These are phyloP conservation scores for Atta cephalotes DNA, from an alignment of 1,140 invertebrate genomes.

Conservation along the genomic window DNA sequence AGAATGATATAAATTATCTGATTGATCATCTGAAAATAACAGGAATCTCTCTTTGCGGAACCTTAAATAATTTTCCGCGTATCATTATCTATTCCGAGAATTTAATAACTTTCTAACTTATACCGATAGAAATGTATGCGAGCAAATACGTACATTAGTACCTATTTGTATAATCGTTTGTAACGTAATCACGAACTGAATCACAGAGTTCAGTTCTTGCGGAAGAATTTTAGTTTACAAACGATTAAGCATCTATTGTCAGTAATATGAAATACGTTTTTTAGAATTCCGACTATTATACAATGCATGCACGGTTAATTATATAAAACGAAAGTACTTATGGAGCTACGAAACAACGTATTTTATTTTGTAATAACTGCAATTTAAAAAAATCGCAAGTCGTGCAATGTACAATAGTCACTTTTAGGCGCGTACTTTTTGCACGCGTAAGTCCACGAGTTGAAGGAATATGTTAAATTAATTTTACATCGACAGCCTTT, in stretches of 20 bases:
- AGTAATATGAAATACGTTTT: neutral
- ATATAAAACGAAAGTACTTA: neutral
- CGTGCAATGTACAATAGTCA: neutral
- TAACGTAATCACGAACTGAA: neutral
- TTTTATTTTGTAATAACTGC: neutral
- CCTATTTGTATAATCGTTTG: neutral
- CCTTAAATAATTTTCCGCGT: constrained; percentile 53
- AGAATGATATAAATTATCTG: constrained; percentile 49
- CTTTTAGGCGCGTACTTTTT: neutral
- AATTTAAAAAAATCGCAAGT: neutral
- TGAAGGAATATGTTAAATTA: constrained; percentile 9
- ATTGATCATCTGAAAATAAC: constrained; percentile 58
- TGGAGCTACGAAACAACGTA: neutral
- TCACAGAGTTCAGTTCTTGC: neutral
- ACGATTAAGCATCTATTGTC: neutral
- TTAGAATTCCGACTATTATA: neutral
- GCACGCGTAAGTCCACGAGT: neutral
- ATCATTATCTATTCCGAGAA: constrained; percentile 35
- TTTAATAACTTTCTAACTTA: neutral
- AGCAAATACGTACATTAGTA: neutral
- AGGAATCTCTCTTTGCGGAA: constrained; percentile 65
- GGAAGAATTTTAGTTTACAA: constrained; percentile 2
- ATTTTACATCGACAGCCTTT: neutral
- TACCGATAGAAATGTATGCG: neutral
- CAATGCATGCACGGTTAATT: neutral